Conservation (phyloP, 2,113 vertebrate genomes). For the Hydrochoerus hydrochaeris region DNA sequence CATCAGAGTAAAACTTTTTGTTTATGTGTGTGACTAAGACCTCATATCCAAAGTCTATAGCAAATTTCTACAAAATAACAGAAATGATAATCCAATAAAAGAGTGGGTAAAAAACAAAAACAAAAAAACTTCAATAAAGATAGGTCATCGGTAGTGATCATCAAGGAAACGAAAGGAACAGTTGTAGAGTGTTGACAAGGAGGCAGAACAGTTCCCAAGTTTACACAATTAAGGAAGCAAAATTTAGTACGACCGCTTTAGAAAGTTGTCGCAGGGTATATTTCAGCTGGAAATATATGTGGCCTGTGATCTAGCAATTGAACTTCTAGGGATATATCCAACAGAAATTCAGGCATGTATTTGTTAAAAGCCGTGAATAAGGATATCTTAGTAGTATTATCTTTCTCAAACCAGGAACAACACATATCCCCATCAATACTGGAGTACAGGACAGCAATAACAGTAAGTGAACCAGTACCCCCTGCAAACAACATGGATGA, state of each 20-base stretch:
- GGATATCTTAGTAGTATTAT: neutral
- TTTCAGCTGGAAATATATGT: neutral
- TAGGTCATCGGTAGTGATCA: too few relatives aligned
- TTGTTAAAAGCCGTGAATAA: neutral
- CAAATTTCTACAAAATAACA: neutral
- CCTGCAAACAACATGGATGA: too few relatives aligned
- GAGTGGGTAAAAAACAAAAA: neutral
- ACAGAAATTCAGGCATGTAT: too few relatives aligned
- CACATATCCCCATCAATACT: neutral
- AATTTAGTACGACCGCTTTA: neutral
- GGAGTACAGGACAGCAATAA: neutral
- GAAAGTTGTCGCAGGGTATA: neutral
- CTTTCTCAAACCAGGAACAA: neutral
- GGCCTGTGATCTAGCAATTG: neutral
- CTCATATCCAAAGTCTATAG: neutral
- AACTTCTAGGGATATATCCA: neutral
- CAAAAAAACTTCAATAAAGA: neutral
- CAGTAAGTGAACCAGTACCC: neutral
- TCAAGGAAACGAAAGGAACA: neutral
- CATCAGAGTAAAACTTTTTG: neutral
- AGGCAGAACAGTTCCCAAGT: too few relatives aligned
- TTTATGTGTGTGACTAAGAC: neutral
- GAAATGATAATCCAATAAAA: too few relatives aligned
- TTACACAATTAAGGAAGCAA: fast-evolving
- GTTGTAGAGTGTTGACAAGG: too few relatives aligned